Conservation (phyloP, 1,140 invertebrate genomes). For the Lerema accius region DNA sequence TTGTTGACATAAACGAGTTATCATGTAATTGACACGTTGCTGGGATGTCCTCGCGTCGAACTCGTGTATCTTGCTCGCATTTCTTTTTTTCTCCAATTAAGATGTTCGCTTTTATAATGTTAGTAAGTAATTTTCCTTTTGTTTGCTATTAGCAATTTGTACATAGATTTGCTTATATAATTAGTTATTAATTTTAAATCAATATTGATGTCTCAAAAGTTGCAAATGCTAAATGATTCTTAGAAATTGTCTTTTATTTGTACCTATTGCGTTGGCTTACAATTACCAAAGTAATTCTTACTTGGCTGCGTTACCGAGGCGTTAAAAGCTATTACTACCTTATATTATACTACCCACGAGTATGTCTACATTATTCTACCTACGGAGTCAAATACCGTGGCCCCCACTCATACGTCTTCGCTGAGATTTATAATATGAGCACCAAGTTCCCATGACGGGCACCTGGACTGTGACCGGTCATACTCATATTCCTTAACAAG, state of each 20-base stretch:
- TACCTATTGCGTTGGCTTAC: not conserved
- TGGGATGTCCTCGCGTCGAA: constrained; percentile 37
- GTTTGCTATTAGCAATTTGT: constrained; percentile 17
- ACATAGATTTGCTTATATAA: too few species aligned
- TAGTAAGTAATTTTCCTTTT: too few species aligned
- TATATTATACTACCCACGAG: constrained; percentile 45
- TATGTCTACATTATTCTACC: constrained; percentile 38
- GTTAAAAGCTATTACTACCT: constrained; percentile 24
- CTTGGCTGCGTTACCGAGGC: constrained; percentile 11
- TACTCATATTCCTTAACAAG: constrained; percentile 4
- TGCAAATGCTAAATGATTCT: not conserved
- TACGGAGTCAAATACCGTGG: constrained; percentile 51
- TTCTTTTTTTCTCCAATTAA: constrained; percentile 45
- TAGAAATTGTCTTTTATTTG: too few species aligned
- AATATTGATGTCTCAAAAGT: not conserved
- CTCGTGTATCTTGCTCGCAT: constrained; percentile 32
- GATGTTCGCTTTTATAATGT: constrained; percentile 35
- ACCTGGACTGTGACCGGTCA: constrained; percentile 64
- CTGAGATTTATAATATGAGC: constrained; percentile 54
- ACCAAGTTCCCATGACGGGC: constrained; percentile 71
- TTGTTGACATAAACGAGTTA: constrained; percentile 16
- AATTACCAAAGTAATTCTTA: not conserved
- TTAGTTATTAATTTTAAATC: too few species aligned
- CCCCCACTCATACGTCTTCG: constrained; percentile 42
- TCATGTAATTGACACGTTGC: constrained; percentile 7